A percentile compares a stretch with the other conserved stretches of the same genome.
Conservation (phyloP, 2,888 invertebrate genomes). For the Trisateles emortualis region DNA sequence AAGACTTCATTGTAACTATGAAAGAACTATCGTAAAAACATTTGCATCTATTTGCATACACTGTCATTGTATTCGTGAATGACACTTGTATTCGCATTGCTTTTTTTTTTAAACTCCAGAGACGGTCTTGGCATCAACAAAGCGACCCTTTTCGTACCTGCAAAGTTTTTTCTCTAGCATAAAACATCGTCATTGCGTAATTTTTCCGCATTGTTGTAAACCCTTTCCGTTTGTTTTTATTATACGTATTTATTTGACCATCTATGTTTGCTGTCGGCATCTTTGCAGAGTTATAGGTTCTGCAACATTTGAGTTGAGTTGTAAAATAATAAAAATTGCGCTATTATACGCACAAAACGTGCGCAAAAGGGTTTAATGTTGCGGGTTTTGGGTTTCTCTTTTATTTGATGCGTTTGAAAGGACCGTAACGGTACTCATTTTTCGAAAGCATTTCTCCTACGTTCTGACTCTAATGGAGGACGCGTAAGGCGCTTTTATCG, state of each 20-base stretch:
- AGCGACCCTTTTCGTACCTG: constrained; percentile 75
- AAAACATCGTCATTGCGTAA: constrained; percentile 83
- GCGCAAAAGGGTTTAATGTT: constrained; percentile 80
- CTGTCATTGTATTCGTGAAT: constrained; percentile 64
- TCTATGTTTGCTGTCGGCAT: constrained; percentile 67
- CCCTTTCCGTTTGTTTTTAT: constrained; percentile 86
- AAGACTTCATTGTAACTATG: constrained; percentile 60
- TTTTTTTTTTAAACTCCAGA: constrained; percentile 46
- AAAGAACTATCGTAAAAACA: constrained; percentile 66
- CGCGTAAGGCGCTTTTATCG: constrained; percentile 25
- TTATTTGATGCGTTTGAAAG: constrained; percentile 62
- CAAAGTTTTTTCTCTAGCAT: constrained; percentile 72
- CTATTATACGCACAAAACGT: constrained; percentile 81
- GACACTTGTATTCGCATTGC: constrained; percentile 67
- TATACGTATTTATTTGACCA: constrained; percentile 71
- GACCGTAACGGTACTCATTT: constrained; percentile 77
- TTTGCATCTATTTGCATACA: constrained; percentile 81
- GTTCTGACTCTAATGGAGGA: constrained; percentile 69
- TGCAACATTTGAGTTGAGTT: constrained; percentile 73
- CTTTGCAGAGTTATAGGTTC: constrained; percentile 74
- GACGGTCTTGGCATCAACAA: constrained; percentile 57
- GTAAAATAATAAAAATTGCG: constrained; percentile 84
- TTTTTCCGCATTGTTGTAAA: constrained; percentile 84
- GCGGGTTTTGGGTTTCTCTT: constrained; percentile 71
- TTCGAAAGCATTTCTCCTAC: constrained; percentile 64